Evolutionary conservation across 2,888 invertebrate genomes (phyloP).

Genomic region (Tricholauxania praeusta): DNA sequence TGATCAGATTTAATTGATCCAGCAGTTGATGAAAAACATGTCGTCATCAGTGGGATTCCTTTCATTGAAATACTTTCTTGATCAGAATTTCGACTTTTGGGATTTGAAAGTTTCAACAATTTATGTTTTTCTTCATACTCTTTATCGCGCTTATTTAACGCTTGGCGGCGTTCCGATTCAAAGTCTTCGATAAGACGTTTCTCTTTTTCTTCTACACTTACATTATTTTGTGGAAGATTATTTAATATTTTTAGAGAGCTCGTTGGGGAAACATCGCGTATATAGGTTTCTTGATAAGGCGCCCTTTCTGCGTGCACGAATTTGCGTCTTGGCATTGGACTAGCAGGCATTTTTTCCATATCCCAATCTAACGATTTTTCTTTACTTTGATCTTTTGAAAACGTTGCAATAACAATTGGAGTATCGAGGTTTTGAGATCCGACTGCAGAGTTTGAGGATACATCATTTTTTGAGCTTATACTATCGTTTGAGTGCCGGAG

Average conservation of each 20-base stretch:
- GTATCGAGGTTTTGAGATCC: too few species aligned
- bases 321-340: constrained; percentile 58
- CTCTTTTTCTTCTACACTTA: constrained; percentile 43
- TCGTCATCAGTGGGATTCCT: constrained; percentile 49
- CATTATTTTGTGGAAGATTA: constrained; percentile 48
- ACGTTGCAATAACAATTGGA: constrained; percentile 34
- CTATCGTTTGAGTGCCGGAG: too few species aligned
- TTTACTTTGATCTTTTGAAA: constrained; percentile 48
- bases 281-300: constrained; percentile 15
- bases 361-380: constrained; percentile 56
- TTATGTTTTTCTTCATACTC: constrained; percentile 54
- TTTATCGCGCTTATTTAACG: constrained; percentile 62
- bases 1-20: constrained; percentile 39
- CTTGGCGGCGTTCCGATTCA: constrained; percentile 62
- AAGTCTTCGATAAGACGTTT: constrained; percentile 60
- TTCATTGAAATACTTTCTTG: constrained; percentile 51
- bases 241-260: constrained; percentile 56
- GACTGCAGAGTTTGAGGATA: too few species aligned
- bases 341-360: constrained; percentile 54
- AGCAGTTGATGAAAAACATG: constrained; percentile 38
- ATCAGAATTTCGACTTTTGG: constrained; percentile 48
- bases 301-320: constrained; percentile 42
- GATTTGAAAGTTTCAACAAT: constrained; percentile 47
- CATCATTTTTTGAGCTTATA: too few species aligned
- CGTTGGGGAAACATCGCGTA: constrained; percentile 49